Base-by-base conservation (phyloP, 2,113 vertebrate genomes). In the Rhinopomastus cyanomelas region DNA sequence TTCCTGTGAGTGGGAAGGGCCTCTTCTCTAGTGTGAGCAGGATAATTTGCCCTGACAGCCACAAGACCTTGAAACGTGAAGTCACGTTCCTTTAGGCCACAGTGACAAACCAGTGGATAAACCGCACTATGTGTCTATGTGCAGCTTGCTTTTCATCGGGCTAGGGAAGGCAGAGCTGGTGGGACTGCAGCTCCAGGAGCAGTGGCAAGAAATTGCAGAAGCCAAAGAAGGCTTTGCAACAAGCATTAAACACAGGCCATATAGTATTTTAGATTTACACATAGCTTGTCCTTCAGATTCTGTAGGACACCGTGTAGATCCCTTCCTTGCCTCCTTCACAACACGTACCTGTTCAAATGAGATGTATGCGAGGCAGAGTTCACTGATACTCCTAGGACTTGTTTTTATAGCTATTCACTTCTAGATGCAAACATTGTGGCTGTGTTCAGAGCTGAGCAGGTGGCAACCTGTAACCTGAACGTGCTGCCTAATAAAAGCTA, bases 131-230 rank as follows among this genome's bases (percentile, higher is more conserved):
- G 0, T 52, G 49, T 59, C 55, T 6, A 1, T 6, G 22, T 48
- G 69, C 4, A 0, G 49, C 44, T 83, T 0, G 0, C 32, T 3
- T 81, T 69, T 93, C 22, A 9, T 68, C 17, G 0, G 6, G 36
- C 59, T 81, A 8, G 78, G 49, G 79, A 42, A 87, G 26, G 67
- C 84, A 87, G 65, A 0, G 1, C 21, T 55, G 48, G 29, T 85
- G 73, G 76, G 48, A 62, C 57, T 75, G 77, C 51, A 88, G 75
- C 69, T 90, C 66, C 18, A 61, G 62, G 52, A 62, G 62, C 26
- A 78, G 49, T 4, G 5, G 42, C 34, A 49, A 44, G 67, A 55
- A 79, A 75, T 65, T 71, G 64, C 72, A 53, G n/a, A n/a, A 34
- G 6, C 55, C 65, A 76, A 34, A 73, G 81, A 76, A 78, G 51